Evolutionary conservation across 2,888 invertebrate genomes (phyloP).

Genomic region (Rambutsinella grinnellia): DNA sequence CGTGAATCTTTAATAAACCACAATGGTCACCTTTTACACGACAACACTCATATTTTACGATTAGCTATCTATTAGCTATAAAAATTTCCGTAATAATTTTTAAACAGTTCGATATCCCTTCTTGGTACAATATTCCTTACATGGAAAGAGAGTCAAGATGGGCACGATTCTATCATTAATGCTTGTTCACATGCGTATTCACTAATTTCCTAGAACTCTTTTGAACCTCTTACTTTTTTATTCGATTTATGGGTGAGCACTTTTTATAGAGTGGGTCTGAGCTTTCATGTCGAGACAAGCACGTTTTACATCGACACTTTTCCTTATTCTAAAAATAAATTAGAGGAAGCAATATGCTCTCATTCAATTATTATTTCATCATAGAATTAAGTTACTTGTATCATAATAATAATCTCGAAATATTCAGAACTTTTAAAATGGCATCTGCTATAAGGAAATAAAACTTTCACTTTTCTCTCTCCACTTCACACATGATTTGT

Average conservation of each 20-base stretch:
- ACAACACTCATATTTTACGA: background rate
- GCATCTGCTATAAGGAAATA: background rate
- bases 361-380: background rate
- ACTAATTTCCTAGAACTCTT: background rate
- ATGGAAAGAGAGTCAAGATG: background rate
- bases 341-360: background rate
- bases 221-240: background rate
- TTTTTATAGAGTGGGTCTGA: background rate
- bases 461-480: slow-evolving; percentile 27
- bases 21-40: background rate
- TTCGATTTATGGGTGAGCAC: slow-evolving; percentile 14
- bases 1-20: slow-evolving; percentile 40
- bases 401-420: too few relatives aligned
- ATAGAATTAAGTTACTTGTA: too few relatives aligned
- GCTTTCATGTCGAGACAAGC: background rate
- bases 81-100: background rate
- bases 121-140: background rate
- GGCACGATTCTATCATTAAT: slow-evolving; percentile 21
- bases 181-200: background rate
- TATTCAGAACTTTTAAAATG: background rate
- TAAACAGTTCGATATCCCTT: background rate
- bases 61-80: background rate
- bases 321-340: background rate
- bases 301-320: background rate
- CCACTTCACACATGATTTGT: slow-evolving; percentile 15